phyloP scores from a whole-genome alignment of 2,888 invertebrate species.

The Pegoplata infirma region DNA sequence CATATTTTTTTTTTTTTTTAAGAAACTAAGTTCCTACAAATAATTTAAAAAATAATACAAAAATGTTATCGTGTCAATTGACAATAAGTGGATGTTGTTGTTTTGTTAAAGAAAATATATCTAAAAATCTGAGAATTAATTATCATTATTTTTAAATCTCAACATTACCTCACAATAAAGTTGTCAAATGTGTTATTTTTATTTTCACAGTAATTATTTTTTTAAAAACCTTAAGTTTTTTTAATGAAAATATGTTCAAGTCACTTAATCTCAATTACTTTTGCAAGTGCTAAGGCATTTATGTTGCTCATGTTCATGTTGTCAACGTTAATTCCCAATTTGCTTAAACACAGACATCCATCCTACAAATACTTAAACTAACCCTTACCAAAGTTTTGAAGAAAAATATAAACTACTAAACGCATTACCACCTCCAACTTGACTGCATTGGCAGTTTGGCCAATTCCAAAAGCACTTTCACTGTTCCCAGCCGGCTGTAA shows the following conservation, averaged over 20 bases:
- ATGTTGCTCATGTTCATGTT: constrained; percentile 21
- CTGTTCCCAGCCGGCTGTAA: neutral
- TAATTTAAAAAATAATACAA: too few relatives aligned
- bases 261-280: constrained; percentile 46
- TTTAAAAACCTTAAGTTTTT: too few relatives aligned
- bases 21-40: too few relatives aligned
- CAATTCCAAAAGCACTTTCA: constrained; percentile 8
- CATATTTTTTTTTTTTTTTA: too few relatives aligned
- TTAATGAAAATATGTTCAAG: constrained; percentile 45
- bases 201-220: too few relatives aligned
- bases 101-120: too few relatives aligned
- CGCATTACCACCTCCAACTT: constrained; percentile 52
- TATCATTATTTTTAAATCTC: too few relatives aligned
- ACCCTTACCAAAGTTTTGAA: neutral
- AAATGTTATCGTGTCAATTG: too few relatives aligned
- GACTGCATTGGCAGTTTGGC: constrained; percentile 26
- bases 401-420: constrained; percentile 29
- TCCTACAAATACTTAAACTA: neutral
- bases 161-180: too few relatives aligned
- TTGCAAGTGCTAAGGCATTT: constrained; percentile 13
- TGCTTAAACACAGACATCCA: neutral
- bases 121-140: too few relatives aligned
- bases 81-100: too few relatives aligned
- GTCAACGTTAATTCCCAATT: constrained; percentile 36
- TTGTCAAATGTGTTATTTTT: too few relatives aligned